Evolutionary conservation across 2,888 invertebrate genomes (phyloP).

Genomic region (Exocentrus adspersus): DNA sequence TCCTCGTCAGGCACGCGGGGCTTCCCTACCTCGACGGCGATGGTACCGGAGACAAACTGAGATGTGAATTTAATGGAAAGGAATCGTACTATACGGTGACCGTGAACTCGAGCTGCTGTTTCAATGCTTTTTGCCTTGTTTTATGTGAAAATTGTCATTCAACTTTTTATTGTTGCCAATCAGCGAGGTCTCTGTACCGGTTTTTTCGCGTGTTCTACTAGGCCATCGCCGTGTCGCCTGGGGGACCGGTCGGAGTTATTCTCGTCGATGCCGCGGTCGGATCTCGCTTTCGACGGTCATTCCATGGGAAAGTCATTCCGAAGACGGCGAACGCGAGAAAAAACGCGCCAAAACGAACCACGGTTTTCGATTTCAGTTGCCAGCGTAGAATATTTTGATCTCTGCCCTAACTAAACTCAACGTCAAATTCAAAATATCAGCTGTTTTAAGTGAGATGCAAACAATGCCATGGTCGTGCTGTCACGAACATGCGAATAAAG

Average conservation of each 20-base stretch:
- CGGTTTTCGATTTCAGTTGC: too few species aligned
- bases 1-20: constrained; percentile 12
- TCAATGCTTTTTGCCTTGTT: constrained; percentile 39
- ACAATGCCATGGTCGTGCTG: too few species aligned
- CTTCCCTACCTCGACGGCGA: constrained; percentile 22
- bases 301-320: neutral
- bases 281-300: neutral
- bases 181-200: constrained; percentile 10
- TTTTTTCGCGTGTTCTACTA: constrained; percentile 8
- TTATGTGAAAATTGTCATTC: constrained; percentile 44
- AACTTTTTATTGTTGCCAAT: constrained; percentile 37
- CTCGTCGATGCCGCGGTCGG: neutral
- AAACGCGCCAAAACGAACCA: neutral
- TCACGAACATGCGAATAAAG: too few species aligned
- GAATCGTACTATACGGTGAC: constrained; percentile 34
- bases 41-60: constrained; percentile 39
- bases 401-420: too few species aligned
- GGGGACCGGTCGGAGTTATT: neutral
- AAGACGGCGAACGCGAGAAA: neutral
- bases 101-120: constrained; percentile 44
- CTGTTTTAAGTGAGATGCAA: too few species aligned
- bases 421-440: too few species aligned
- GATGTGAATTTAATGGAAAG: constrained; percentile 42
- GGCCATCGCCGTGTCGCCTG: neutral
- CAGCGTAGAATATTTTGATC: too few species aligned